phyloP scores from a whole-genome alignment of 1,140 invertebrate species.

The Brachionus calyciflorus region DNA sequence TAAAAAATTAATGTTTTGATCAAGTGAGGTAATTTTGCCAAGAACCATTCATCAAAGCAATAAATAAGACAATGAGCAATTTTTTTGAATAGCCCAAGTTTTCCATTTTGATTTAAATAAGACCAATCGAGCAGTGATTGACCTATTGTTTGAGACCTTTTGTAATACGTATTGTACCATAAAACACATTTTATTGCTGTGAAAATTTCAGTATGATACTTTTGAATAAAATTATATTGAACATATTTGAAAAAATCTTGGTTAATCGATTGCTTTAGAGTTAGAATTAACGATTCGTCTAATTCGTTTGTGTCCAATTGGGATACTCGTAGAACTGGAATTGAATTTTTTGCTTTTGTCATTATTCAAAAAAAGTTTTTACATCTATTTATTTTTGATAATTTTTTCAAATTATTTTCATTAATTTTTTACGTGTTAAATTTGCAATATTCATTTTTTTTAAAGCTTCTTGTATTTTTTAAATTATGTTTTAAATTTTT shows the following conservation, averaged over 20 bases:
- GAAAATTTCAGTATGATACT: constrained; percentile 20
- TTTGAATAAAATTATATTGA: constrained; percentile 11
- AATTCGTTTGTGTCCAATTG: constrained; percentile 31
- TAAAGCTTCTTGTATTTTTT: no score
- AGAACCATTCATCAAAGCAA: constrained; percentile 36
- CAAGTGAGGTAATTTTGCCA: background rate
- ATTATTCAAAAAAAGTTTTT: no score
- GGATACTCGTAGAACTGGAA: constrained; percentile 22
- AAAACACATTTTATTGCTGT: constrained; percentile 5
- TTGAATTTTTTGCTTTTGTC: background rate
- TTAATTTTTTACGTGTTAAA: background rate
- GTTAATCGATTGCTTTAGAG: constrained; percentile 4
- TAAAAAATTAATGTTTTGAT: background rate
- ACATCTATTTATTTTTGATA: no score
- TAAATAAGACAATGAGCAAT: constrained; percentile 12
- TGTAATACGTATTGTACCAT: constrained; percentile 23
- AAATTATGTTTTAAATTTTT: no score
- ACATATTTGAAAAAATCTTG: constrained; percentile 34
- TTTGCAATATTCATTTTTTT: no score
- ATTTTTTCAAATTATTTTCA: no score
- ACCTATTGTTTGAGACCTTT: background rate
- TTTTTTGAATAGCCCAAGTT: background rate
- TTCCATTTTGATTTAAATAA: background rate
- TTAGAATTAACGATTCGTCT: constrained; percentile 5
- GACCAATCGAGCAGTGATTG: constrained; percentile 28